Base-by-base conservation (phyloP, 2,113 vertebrate genomes). In the Poecile atricapillus region DNA sequence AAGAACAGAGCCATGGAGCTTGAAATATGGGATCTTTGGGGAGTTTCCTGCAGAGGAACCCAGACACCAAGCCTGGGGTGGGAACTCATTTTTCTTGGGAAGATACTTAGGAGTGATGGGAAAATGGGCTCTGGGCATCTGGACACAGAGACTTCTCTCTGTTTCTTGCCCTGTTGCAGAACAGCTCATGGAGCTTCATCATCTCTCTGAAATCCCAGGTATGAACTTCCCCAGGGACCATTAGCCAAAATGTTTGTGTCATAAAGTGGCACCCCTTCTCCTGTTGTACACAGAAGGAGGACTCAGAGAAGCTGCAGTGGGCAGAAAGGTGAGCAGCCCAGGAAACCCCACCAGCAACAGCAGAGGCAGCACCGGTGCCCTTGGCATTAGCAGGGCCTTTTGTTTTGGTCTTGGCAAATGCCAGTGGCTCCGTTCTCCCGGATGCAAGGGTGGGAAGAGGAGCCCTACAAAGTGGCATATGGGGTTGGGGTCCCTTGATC, bases 251-350 rank as follows among this genome's bases (percentile, higher is more conserved):
- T 35, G 30, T 76, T 52, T 69, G 27, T 56, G 58, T 15, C 1
- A 2, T 35, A 12, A 68, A 39, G 10, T 23, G 35, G 19, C 47
- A 50, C 7, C 23, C 15, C 9, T 31, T 70, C 41, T 74, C 30
- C 28, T 0, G 0, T 0, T 4, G 3, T 18, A 37, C 31, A 20
- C 19, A 63, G 44, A 31, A 81, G 62, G 20, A 89, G 16, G 16
- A 52, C 21, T 44, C 76, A 21, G 62, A 78, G 62, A 69, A 83
- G 44, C 7, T 52, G 10, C 10, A 22, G 43, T 21, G 37, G 39
- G 46, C 50, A 77, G 56, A 70, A 83, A 43, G 16, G 8, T 52
- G 43, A 56, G 56, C 3, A 9, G 19, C 35, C 30, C 58, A 41
- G 56, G 35, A 79, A 71, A 27, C 13, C 9, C 43, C 6, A 1